Evolutionary conservation across 2,113 vertebrate genomes (phyloP).

Genomic region (Morone chrysops): DNA sequence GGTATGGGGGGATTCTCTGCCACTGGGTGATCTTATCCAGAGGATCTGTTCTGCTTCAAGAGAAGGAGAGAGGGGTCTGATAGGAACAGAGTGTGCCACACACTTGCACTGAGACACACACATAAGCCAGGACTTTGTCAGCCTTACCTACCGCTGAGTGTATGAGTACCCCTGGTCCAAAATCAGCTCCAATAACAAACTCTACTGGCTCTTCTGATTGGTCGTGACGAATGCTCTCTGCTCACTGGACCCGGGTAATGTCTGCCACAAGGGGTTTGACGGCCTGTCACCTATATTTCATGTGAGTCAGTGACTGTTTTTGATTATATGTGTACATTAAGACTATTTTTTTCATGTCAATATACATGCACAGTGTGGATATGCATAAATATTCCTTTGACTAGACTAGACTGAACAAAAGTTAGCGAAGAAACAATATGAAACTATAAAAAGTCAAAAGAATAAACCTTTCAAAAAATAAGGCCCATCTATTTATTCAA

Average conservation of each 20-base stretch:
- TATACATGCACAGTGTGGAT: neutral
- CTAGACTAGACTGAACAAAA: neutral
- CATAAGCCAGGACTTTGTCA: conserved; percentile 68
- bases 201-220: conserved; percentile 74
- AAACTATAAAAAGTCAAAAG: conserved; percentile 7
- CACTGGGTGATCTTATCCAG: conserved; percentile 83
- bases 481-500: conserved; percentile 44
- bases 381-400: neutral
- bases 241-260: conserved; percentile 53
- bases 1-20: conserved; percentile 65
- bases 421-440: neutral
- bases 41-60: conserved; percentile 80
- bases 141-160: conserved; percentile 78
- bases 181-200: conserved; percentile 81
- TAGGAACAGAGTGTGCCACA: conserved; percentile 71
- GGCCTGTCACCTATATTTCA: conserved; percentile 52
- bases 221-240: conserved; percentile 68
- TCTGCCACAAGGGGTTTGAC: conserved; percentile 37
- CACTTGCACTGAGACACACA: conserved; percentile 63
- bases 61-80: conserved; percentile 70
- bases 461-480: conserved; percentile 36
- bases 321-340: conserved; percentile 22
- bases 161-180: conserved; percentile 68
- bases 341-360: conserved; percentile 1
- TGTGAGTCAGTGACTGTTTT: conserved; percentile 15